Conservation (phyloP, 2,888 invertebrate genomes). For the Neoaliturus tenellus region DNA sequence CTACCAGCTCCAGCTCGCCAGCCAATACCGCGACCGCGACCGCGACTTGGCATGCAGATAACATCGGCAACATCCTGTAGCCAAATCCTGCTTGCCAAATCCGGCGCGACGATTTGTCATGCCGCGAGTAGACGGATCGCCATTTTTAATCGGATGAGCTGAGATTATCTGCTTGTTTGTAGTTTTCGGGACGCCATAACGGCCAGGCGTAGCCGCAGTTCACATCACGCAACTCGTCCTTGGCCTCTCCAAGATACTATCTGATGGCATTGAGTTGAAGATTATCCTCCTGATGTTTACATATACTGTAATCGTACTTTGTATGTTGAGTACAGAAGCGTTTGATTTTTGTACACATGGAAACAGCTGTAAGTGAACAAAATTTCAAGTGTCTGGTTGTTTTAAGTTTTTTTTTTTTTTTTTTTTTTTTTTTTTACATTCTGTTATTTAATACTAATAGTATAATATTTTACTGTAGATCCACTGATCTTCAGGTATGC, state of each 20-base stretch:
- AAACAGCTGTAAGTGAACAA: too few relatives aligned
- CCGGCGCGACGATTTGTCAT: constrained; percentile 31
- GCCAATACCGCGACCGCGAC: too few relatives aligned
- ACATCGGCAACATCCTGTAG: constrained; percentile 24
- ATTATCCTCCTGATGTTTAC: not conserved
- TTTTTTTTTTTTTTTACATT: too few relatives aligned
- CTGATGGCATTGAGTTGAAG: not conserved
- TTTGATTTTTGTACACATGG: too few relatives aligned
- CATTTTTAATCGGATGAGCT: not conserved
- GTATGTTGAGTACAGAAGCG: too few relatives aligned
- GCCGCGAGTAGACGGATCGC: not conserved
- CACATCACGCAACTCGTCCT: not conserved
- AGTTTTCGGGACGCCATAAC: not conserved
- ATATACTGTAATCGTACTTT: too few relatives aligned
- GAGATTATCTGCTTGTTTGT: not conserved
- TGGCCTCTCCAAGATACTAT: not conserved
- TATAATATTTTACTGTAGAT: too few relatives aligned
- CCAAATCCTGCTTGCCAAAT: constrained; percentile 39
- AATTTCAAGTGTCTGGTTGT: too few relatives aligned
- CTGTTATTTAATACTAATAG: too few relatives aligned
- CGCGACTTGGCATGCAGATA: constrained; percentile 25
- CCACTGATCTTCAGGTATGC: too few relatives aligned
- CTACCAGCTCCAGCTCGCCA: not conserved
- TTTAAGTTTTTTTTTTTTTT: too few relatives aligned
- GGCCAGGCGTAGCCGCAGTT: not conserved